phyloP scores from a whole-genome alignment of 92 coral and sea anemone species.

The Zoanthus solanderi region DNA sequence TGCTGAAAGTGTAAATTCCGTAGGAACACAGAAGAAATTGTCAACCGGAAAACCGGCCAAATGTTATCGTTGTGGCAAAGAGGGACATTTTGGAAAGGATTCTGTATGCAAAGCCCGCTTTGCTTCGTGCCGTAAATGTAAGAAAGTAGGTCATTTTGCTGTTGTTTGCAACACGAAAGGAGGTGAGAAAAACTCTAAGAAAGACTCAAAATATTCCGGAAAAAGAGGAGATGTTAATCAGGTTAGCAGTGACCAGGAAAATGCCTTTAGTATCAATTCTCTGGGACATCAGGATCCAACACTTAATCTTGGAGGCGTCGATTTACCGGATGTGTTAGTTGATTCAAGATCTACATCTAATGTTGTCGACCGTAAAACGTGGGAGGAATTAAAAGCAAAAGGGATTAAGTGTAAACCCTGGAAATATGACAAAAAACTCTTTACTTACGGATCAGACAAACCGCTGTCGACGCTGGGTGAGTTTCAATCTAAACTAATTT shows the following conservation, averaged over 20 bases:
- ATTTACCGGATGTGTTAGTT: constrained; percentile 16
- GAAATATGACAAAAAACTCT: constrained; percentile 29
- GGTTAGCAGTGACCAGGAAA: neutral
- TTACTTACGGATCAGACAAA: constrained; percentile 24
- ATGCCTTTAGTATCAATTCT: neutral
- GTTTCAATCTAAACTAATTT: constrained; percentile 31
- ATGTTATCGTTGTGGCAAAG: constrained; percentile 35
- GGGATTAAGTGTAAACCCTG: constrained; percentile 11
- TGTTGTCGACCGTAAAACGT: constrained; percentile 41
- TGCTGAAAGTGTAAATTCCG: constrained; percentile 12
- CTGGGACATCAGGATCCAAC: constrained; percentile 18
- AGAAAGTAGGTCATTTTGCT: neutral
- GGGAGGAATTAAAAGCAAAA: constrained; percentile 30
- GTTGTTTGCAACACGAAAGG: neutral
- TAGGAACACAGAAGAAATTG: neutral
- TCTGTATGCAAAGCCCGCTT: too few species aligned
- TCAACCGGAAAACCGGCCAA: neutral
- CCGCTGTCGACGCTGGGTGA: constrained; percentile 44
- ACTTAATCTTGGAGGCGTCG: constrained; percentile 35
- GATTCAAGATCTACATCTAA: constrained; percentile 17
- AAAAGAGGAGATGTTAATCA: neutral
- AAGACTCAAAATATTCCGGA: neutral
- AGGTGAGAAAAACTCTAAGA: neutral
- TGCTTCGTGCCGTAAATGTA: too few species aligned
- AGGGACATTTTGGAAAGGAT: constrained; percentile 20